phyloP scores from a whole-genome alignment of 2,888 invertebrate species.

The Hemistola chrysoprasaria region DNA sequence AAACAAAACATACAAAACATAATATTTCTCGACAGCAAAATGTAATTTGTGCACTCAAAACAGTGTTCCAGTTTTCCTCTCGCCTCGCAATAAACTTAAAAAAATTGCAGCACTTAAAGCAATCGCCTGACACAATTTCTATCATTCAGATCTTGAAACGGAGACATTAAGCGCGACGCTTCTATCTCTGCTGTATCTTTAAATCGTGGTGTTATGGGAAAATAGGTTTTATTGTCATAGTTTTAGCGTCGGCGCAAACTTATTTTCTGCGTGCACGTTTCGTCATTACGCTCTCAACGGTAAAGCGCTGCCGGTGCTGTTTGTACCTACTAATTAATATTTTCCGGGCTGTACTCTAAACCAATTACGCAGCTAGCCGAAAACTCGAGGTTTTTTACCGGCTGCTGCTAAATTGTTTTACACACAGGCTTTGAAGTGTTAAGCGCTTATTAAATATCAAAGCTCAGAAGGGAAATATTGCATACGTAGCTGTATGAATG shows the following conservation, averaged over 20 bases:
- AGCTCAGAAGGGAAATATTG: constrained; percentile 67
- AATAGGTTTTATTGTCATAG: constrained; percentile 17
- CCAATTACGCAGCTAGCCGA: constrained; percentile 72
- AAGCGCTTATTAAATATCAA: constrained; percentile 78
- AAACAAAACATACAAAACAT: background rate
- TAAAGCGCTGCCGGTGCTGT: constrained; percentile 62
- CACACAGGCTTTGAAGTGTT: constrained; percentile 75
- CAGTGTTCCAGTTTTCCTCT: constrained; percentile 17
- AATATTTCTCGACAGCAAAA: constrained; percentile 4
- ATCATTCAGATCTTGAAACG: constrained; percentile 42
- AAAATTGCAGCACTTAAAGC: constrained; percentile 29
- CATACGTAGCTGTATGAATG: constrained; percentile 38
- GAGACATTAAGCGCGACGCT: constrained; percentile 37
- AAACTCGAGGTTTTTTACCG: constrained; percentile 74
- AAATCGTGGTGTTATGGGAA: constrained; percentile 3
- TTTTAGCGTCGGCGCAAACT: constrained; percentile 24
- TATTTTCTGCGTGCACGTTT: constrained; percentile 24
- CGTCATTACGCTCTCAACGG: constrained; percentile 46
- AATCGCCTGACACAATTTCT: constrained; percentile 39
- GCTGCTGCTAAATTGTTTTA: constrained; percentile 74
- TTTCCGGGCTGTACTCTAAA: constrained; percentile 66
- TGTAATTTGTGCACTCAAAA: constrained; percentile 10
- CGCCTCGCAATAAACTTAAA: constrained; percentile 17
- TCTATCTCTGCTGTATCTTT: constrained; percentile 33
- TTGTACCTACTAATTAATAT: constrained; percentile 77